Percentiles rank a stretch among this genome's conserved stretches.
Evolutionary conservation across 2,797 vertebrate species (phyloP).

Genomic region (Melanotaenia nigrans): DNA sequence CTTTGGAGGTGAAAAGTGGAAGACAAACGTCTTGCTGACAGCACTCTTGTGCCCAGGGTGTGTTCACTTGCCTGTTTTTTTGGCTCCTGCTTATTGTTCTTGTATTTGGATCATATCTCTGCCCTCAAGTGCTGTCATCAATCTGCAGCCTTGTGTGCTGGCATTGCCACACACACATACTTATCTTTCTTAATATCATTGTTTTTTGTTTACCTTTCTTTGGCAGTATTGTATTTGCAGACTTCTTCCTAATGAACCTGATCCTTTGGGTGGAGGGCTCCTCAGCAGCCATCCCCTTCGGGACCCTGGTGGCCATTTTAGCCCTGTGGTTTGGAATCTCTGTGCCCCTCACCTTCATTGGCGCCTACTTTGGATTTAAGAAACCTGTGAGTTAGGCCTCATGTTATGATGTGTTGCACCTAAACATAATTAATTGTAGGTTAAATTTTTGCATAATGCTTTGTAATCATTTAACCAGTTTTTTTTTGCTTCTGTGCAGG

Average conservation of each 20-base stretch:
- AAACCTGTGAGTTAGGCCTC: slow-evolving; percentile 82
- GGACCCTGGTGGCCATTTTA: slow-evolving; percentile 88
- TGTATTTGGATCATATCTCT: neutral
- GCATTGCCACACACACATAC: neutral
- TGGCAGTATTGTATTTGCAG: slow-evolving; percentile 90
- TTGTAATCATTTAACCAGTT: fast-evolving
- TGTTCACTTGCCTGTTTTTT: slow-evolving; percentile 39
- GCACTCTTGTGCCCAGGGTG: slow-evolving; percentile 92
- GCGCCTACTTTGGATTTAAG: slow-evolving; percentile 93
- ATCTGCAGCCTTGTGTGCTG: neutral
- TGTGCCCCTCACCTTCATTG: slow-evolving; percentile 89
- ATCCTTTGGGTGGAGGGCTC: slow-evolving; percentile 94
- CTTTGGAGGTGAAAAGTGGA: slow-evolving; percentile 93
- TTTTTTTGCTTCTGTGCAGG: slow-evolving; percentile 59
- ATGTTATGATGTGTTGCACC: neutral
- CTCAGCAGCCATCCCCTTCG: slow-evolving; percentile 91
- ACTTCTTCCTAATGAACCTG: slow-evolving; percentile 95
- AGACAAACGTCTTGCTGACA: slow-evolving; percentile 91
- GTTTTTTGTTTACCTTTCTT: neutral
- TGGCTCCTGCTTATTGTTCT: neutral
- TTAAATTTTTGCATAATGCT: neutral
- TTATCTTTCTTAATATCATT: slow-evolving; percentile 13
- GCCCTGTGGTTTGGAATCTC: slow-evolving; percentile 94
- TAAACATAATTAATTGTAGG: neutral
- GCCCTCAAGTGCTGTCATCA: neutral